A percentile compares a stretch with the other conserved stretches of the same genome.
Conservation (phyloP, 2,888 invertebrate genomes). For the Strigamia maritima region DNA sequence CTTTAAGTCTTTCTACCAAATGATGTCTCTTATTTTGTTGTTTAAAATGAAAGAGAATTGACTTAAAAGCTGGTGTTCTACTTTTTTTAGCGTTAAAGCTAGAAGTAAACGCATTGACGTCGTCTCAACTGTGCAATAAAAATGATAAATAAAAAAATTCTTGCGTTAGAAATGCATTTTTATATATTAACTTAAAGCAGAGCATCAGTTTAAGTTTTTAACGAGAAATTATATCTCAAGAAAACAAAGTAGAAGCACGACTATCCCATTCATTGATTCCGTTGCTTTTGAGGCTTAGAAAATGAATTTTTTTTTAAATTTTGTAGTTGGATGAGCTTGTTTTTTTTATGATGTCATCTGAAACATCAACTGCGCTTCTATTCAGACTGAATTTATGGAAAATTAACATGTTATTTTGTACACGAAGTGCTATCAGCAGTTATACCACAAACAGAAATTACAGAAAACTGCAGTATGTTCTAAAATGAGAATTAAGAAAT, state of each 20-base stretch:
- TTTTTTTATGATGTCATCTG: too few species aligned
- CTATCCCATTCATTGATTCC: background rate
- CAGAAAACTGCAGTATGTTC: too few species aligned
- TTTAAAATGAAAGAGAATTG: background rate
- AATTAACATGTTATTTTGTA: too few species aligned
- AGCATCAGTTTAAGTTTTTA: background rate
- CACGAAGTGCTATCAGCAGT: too few species aligned
- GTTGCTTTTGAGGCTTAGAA: background rate
- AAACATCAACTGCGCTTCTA: too few species aligned
- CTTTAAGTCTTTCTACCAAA: background rate
- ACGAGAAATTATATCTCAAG: background rate
- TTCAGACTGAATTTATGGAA: too few species aligned
- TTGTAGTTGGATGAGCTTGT: background rate
- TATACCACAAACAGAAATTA: too few species aligned
- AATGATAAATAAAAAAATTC: background rate
- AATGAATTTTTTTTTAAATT: background rate
- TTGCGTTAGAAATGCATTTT: background rate
- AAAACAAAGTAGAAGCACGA: background rate
- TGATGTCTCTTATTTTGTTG: constrained; percentile 22
- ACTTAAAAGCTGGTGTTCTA: background rate
- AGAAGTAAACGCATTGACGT: background rate
- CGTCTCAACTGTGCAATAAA: constrained; percentile 2
- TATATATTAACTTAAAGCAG: background rate
- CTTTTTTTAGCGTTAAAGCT: constrained; percentile 1
- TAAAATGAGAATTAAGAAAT: too few species aligned